phyloP scores from a whole-genome alignment of 1,140 invertebrate species.

The Drosophila orosa region DNA sequence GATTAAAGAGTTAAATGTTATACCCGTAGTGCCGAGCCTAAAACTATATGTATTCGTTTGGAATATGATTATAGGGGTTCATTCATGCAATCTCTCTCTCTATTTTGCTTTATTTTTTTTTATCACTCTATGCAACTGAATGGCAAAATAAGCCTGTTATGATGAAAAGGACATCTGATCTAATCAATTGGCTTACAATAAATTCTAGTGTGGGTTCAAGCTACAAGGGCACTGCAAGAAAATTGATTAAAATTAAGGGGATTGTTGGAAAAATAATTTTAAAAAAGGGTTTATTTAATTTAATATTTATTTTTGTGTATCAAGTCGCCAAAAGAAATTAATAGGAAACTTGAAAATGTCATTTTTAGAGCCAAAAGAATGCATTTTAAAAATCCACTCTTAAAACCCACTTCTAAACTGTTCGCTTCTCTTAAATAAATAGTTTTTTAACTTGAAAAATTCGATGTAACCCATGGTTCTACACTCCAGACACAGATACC shows the following conservation, averaged over 20 bases:
- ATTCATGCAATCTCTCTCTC: slow-evolving; percentile 34
- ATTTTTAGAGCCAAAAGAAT: no score
- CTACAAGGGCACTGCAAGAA: not conserved
- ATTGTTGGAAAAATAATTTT: not conserved
- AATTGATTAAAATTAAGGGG: not conserved
- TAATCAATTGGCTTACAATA: slow-evolving; percentile 69
- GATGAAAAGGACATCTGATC: slow-evolving; percentile 45
- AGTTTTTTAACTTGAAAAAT: not conserved
- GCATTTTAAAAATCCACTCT: no score
- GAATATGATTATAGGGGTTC: slow-evolving; percentile 59
- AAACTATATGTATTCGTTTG: slow-evolving; percentile 51
- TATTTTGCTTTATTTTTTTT: slow-evolving; percentile 13
- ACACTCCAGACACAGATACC: not conserved
- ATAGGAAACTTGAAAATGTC: no score
- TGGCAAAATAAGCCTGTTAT: slow-evolving; percentile 40
- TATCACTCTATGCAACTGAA: slow-evolving; percentile 25
- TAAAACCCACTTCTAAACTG: no score
- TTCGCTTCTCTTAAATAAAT: no score
- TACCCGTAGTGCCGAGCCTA: slow-evolving; percentile 38
- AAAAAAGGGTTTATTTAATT: not conserved
- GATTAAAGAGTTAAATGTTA: slow-evolving; percentile 80
- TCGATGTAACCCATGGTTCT: rapidly evolving
- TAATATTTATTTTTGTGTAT: not conserved
- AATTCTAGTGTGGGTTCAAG: slow-evolving; percentile 18
- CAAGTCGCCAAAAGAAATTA: no score